Percentiles rank a stretch among this genome's conserved stretches.
Evolutionary conservation across 1,140 invertebrate genomes (phyloP).

Genomic region (Tetragnatha versicolor): DNA sequence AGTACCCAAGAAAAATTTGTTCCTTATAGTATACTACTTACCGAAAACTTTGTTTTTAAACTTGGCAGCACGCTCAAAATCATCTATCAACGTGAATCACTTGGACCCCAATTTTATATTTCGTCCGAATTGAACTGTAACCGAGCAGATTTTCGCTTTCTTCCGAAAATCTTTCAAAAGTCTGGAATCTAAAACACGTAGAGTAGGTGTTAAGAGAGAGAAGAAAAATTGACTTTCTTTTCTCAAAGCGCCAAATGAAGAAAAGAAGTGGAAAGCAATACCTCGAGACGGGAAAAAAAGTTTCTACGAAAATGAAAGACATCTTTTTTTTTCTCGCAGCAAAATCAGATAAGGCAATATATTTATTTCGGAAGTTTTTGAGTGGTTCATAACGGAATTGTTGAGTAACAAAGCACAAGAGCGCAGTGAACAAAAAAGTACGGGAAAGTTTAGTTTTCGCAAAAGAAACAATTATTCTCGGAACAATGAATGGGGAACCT

Average conservation of each 20-base stretch:
- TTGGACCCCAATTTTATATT: no score
- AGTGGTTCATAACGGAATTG: slow-evolving; percentile 12
- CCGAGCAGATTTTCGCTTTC: no score
- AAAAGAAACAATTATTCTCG: slow-evolving; percentile 24
- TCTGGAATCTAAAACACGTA: no score
- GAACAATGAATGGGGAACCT: not conserved
- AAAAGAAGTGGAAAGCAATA: slow-evolving; percentile 36
- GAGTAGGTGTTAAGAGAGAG: no score
- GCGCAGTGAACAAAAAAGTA: not conserved
- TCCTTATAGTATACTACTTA: no score
- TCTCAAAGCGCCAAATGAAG: not conserved
- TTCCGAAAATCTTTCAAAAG: no score
- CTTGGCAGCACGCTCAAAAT: no score
- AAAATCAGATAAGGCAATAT: slow-evolving; percentile 27
- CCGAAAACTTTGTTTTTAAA: no score
- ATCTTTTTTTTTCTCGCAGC: not conserved
- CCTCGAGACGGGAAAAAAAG: slow-evolving; percentile 9
- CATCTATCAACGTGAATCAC: no score
- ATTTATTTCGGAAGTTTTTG: slow-evolving; percentile 29
- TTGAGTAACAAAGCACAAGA: slow-evolving; percentile 1
- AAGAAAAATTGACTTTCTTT: slow-evolving; percentile 14
- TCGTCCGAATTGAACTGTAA: no score
- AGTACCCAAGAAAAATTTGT: no score
- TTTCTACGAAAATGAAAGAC: not conserved
- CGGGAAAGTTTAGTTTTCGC: slow-evolving; percentile 2